Conservation (phyloP, 2,888 invertebrate genomes). For the Allygus modestus region DNA sequence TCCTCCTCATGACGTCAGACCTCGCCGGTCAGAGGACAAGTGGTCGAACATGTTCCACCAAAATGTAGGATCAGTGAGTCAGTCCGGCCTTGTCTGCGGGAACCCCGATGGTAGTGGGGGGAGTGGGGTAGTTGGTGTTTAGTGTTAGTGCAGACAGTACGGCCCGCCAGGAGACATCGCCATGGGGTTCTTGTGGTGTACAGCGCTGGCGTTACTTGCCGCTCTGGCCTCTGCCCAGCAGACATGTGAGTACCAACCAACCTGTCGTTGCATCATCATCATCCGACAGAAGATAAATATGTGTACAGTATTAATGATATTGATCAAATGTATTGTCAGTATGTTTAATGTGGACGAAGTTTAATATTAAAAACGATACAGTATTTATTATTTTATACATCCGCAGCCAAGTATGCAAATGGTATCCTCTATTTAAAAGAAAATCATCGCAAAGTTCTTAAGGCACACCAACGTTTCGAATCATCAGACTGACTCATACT, state of each 20-base stretch:
- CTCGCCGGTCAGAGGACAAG: neutral
- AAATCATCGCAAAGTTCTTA: no score
- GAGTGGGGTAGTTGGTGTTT: neutral
- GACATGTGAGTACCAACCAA: slow-evolving; percentile 1
- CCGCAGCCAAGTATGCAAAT: no score
- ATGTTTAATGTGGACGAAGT: no score
- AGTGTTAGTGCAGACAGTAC: neutral
- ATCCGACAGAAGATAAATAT: no score
- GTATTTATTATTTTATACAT: no score
- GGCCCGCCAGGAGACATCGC: neutral
- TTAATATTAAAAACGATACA: no score
- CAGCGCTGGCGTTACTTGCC: neutral
- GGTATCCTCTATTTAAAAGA: no score
- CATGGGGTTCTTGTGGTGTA: neutral
- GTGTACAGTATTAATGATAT: no score
- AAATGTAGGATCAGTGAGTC: neutral
- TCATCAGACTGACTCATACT: no score
- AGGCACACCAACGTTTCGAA: no score
- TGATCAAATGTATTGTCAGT: no score
- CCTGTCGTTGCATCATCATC: neutral
- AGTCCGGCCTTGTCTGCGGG: neutral
- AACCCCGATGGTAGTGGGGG: neutral
- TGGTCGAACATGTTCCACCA: neutral
- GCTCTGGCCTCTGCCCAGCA: neutral
- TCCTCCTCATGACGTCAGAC: neutral